Percentiles rank a stretch among this genome's conserved stretches.
Conservation (phyloP, 2,113 vertebrate genomes). For the Eurystomus gularis region DNA sequence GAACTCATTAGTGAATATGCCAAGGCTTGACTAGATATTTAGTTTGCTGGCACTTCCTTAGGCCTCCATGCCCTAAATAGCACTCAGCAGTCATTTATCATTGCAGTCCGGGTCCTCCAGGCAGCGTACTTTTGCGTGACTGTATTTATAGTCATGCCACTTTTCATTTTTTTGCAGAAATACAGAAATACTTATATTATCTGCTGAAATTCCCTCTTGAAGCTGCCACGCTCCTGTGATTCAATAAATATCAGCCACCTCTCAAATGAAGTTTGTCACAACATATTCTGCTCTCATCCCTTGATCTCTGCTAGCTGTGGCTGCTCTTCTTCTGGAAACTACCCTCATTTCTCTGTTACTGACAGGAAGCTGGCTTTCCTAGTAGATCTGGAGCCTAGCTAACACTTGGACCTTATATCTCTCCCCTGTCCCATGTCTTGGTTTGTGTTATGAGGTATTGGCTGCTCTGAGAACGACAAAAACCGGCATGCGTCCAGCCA, state of each 20-base stretch:
- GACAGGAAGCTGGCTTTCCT: background rate
- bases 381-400: background rate
- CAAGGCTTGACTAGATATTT: slow-evolving; percentile 10
- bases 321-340: background rate
- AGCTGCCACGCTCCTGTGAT: background rate
- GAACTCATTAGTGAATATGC: background rate
- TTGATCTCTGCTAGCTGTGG: background rate
- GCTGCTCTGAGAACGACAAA: background rate
- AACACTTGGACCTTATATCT: background rate
- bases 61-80: slow-evolving; percentile 36
- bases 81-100: slow-evolving; percentile 43
- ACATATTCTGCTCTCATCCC: background rate
- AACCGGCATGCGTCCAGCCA: accelerated
- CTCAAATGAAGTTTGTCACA: background rate
- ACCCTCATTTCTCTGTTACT: background rate
- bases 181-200: background rate
- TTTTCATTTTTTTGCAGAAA: background rate
- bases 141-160: slow-evolving; percentile 43
- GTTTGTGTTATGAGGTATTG: background rate
- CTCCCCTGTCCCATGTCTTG: background rate
- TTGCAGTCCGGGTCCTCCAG: background rate
- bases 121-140: background rate
- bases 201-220: background rate
- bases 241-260: background rate
- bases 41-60: background rate